phyloP scores from a whole-genome alignment of 2,888 invertebrate species.

The Patella pellucida region DNA sequence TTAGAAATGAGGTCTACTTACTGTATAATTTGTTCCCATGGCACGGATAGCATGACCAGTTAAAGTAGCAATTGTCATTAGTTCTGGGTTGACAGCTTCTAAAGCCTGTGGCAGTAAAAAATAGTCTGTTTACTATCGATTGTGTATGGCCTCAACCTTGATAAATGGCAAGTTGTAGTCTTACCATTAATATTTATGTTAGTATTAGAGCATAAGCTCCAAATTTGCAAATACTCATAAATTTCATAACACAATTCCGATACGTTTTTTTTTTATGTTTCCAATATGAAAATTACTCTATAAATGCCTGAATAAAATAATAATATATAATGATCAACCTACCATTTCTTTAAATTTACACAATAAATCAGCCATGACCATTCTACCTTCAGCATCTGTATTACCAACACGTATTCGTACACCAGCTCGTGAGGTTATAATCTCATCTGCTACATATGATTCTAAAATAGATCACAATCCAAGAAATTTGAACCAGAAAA shows the following conservation, averaged over 20 bases:
- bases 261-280: no score
- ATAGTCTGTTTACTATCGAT: not conserved
- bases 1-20: slow-evolving; percentile 65
- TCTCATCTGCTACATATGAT: slow-evolving; percentile 90
- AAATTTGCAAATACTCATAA: no score
- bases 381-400: slow-evolving; percentile 95
- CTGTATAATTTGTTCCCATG: slow-evolving; percentile 75
- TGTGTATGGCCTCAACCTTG: no score
- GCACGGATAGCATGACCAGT: slow-evolving; percentile 85
- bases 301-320: no score
- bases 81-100: slow-evolving; percentile 81
- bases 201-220: no score
- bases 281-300: no score
- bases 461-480: slow-evolving; percentile 71
- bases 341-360: slow-evolving; percentile 78
- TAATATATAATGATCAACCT: slow-evolving; percentile 8
- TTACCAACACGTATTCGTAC: slow-evolving; percentile 89
- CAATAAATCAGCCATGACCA: slow-evolving; percentile 92
- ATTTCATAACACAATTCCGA: no score
- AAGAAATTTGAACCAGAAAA: not conserved
- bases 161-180: no score
- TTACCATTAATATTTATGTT: no score
- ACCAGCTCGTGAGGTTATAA: slow-evolving; percentile 86
- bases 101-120: slow-evolving; percentile 73
- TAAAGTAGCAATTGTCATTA: slow-evolving; percentile 91